phyloP scores from a whole-genome alignment of 2,113 vertebrate genomes.

The Hippocampus comes region DNA sequence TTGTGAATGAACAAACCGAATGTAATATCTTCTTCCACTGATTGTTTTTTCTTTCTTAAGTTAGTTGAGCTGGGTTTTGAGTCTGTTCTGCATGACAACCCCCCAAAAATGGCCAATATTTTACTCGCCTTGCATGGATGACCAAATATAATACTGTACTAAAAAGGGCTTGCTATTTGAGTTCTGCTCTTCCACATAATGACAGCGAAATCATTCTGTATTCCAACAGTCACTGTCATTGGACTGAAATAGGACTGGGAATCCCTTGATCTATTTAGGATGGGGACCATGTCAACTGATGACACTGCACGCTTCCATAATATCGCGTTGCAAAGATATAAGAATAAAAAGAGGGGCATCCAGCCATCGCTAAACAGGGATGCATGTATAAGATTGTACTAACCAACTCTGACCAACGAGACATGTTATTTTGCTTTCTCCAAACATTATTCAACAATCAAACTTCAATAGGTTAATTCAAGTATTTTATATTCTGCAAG shows the following conservation, averaged over 20 bases:
- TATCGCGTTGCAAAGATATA: conserved; percentile 12
- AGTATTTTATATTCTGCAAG: background rate
- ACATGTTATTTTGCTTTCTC: background rate
- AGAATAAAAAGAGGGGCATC: background rate
- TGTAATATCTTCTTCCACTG: too few relatives aligned
- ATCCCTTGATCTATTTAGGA: conserved; percentile 35
- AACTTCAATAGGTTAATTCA: too few relatives aligned
- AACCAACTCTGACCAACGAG: background rate
- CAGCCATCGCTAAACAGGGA: background rate
- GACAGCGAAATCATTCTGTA: conserved; percentile 16
- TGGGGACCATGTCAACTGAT: conserved; percentile 5
- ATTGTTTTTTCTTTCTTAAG: too few relatives aligned
- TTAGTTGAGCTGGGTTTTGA: too few relatives aligned
- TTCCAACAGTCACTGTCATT: conserved; percentile 20
- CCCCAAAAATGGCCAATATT: too few relatives aligned
- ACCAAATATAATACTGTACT: conserved; percentile 10
- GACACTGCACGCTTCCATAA: conserved; percentile 4
- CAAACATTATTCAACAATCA: background rate
- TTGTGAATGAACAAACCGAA: too few relatives aligned
- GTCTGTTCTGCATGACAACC: too few relatives aligned
- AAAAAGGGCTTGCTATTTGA: background rate
- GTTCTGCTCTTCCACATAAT: background rate
- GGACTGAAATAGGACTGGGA: conserved; percentile 49
- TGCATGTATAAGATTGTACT: too few relatives aligned
- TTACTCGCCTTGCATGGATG: conserved; percentile 7